Base-by-base conservation (phyloP, 2,113 vertebrate genomes). In the Lepisosteus oculatus region DNA sequence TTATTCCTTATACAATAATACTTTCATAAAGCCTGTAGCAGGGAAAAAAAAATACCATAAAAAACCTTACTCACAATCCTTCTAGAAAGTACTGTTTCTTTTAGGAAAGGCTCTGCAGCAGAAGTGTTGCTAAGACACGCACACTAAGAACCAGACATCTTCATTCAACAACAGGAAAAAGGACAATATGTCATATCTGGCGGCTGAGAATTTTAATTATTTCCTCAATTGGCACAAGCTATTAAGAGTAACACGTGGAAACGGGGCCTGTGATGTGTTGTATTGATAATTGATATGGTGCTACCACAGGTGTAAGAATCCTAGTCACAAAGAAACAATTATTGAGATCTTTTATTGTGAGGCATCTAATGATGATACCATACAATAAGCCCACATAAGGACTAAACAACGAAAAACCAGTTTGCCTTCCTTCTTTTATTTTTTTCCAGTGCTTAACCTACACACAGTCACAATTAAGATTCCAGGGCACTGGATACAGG, bases 401-500 rank as follows among this genome's bases (percentile, higher is more conserved):
- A 73, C 78, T 78, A 67, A 78, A 81, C 81, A 80, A 73, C 70
- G 84, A 86, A 89, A 51, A 72, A 83, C 85, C 78, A 81, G 78
- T 84, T 74, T 29, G 42, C 78, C 67, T 56, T 57, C 78, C 15
- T 56, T 61, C 3, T n/a, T 44, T 47, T 13, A 29, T 29, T 29
- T 29, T 1, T 29, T 29, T 29, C 29, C 29, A 29, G 29, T 29
- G 29, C 29, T 29, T 29, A 29, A 29, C 41, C 29, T 29, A 79
- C 69, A 77, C 76, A 81, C 72, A 77, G 84, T 59, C 14, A n/a
- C 88, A 90, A 92, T 91, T 91, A 91, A 91, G 90, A 91, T 92
- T 88, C 85, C 87, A 74, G 73, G 78, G 84, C 84, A 84, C 85
- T 84, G 85, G 91, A 91, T 88, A 86, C 89, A 74, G 76, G 81